Base-by-base conservation (phyloP, 2,888 invertebrate species). In the Villa cingulata region DNA sequence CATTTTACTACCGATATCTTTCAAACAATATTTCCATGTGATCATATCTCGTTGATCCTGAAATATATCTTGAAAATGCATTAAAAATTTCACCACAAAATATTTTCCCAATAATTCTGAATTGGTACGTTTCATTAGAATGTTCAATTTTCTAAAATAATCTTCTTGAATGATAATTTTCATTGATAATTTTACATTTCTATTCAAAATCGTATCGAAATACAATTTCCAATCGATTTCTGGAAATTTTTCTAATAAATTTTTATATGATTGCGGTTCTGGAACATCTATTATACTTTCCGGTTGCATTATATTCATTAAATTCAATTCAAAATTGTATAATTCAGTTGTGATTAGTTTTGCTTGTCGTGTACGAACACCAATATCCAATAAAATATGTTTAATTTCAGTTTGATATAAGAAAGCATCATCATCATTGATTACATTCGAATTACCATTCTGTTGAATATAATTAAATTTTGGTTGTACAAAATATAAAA, bases 371-470 rank as follows among this genome's bases (percentile, higher is more conserved):
- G 36, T 23, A 19, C 16, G 34, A 16, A 40, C 39, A 19, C 45
- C 45, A 20, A 46, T n/a, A 20, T 46, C 45, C n/a, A 46, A 12
- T 34, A 46, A 34, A 14, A 46, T 1, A 41, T 46, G 40, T 17
- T 46, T 46, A 20, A 46, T 46, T 9, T 40, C 40, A 12, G 16
- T 32, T 16, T 46, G 40, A 19, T 41, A 46, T 10, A 46, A 20
- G 16, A 41, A 46, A 12, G 40, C 45, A 15, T 41, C 36, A 17
- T 34, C 17, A n/a, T 14, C 12, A 20, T 12, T 2, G 3, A 40
- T 20, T 17, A 34, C n/a, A 18, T 17, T 19, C 15, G 36, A 9
- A 19, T 40, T 17, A 46, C 40, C 45, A 19, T 46, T 36, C 15
- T 23, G 18, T 17, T 20, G 27, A 10, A 46, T 20, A 41, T 36